A percentile compares a stretch with the other conserved stretches of the same genome.
Conservation (phyloP, 30 jellyfish, hydroid and myxozoan species). For the Aurelia sp. region DNA sequence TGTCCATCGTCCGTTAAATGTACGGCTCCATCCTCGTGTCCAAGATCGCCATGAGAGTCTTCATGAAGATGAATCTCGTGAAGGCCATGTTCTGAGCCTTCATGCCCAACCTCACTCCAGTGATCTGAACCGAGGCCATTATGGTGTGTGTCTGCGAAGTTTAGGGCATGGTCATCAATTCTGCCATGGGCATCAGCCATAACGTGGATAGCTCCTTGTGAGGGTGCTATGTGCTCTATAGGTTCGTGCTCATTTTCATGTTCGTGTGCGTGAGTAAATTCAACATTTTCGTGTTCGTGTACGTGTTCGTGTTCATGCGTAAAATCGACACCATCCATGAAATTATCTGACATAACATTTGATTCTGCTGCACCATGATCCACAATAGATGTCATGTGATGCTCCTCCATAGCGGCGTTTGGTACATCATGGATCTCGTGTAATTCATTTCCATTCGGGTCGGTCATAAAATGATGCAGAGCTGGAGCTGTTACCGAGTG, state of each 20-base stretch:
- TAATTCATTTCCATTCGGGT: slow-evolving; percentile 37
- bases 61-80: neutral
- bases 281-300: neutral
- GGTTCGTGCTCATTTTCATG: slow-evolving; percentile 8
- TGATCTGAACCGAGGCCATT: slow-evolving; percentile 4
- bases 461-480: slow-evolving; percentile 35
- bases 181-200: slow-evolving; percentile 52
- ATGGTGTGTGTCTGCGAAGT: neutral
- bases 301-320: neutral
- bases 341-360: neutral
- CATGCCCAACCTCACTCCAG: neutral
- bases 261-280: neutral
- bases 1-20: slow-evolving; percentile 63
- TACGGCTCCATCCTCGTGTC: slow-evolving; percentile 27
- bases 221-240: slow-evolving; percentile 30
- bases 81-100: slow-evolving; percentile 14
- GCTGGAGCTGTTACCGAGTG: slow-evolving; percentile 12
- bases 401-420: slow-evolving; percentile 4
- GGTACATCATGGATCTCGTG: slow-evolving; percentile 39
- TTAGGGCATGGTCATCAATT: neutral
- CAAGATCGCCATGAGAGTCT: neutral
- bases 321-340: neutral
- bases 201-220: slow-evolving; percentile 32
- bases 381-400: slow-evolving; percentile 21
- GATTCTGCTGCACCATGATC: slow-evolving; percentile 52